Evolutionary conservation across 1,140 invertebrate genomes (phyloP).

Genomic region (Heterodera carotae): DNA sequence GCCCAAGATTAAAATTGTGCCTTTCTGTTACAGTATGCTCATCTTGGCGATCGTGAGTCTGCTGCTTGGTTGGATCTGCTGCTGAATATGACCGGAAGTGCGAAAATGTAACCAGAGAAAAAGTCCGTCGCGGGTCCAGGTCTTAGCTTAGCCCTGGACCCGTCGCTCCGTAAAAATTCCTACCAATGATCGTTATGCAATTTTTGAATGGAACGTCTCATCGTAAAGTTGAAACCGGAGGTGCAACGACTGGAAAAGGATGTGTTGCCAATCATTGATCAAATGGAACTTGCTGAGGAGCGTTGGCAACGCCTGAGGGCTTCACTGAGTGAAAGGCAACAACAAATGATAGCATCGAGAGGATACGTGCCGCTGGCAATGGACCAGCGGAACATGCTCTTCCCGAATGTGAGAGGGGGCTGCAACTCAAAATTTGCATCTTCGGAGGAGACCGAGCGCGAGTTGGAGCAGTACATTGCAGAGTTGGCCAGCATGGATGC

Average conservation of each 20-base stretch:
- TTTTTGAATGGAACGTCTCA: not conserved
- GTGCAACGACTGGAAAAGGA: conserved; percentile 10
- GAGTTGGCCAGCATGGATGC: not conserved
- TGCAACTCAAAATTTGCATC: too few relatives aligned
- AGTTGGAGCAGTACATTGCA: conserved; percentile 3
- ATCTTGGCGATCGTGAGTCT: conserved; percentile 15
- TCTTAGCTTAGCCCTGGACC: too few relatives aligned
- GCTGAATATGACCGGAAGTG: conserved; percentile 19
- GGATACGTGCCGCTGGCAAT: not conserved
- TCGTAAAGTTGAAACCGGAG: conserved; percentile 10
- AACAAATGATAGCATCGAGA: not conserved
- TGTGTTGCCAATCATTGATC: conserved; percentile 10
- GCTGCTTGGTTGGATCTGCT: conserved; percentile 26
- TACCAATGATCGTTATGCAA: too few relatives aligned
- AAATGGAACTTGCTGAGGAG: conserved; percentile 16
- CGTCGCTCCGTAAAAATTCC: too few relatives aligned
- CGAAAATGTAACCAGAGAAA: not conserved
- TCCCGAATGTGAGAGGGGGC: not conserved
- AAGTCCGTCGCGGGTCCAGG: too few relatives aligned
- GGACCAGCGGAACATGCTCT: not conserved
- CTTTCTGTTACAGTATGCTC: not conserved
- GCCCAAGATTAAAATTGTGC: not conserved
- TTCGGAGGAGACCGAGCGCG: not conserved
- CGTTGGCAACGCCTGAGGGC: conserved; percentile 8
- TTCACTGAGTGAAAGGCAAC: conserved; percentile 12